Evolutionary conservation across 2,888 invertebrate species (phyloP), one percentile per base, ranked within the genome.

Genomic region (Perithous albicinctus): DNA sequence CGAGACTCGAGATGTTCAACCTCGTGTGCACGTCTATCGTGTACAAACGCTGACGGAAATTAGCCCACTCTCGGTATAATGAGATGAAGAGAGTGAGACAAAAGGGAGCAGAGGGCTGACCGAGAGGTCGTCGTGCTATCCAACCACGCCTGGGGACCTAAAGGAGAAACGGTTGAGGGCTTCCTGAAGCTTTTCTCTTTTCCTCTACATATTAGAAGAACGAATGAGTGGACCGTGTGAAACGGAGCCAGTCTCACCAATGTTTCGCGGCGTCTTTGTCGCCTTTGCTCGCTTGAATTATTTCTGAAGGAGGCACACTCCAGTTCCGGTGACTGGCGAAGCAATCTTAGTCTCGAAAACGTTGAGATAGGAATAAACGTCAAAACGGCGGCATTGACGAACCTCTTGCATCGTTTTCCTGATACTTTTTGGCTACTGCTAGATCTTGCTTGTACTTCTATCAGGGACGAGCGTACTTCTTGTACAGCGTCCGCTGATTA

Each of bases 401-500:
- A 26, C 15, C 18, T 66, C 26, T n/a, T 29, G 64, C 51, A 43
- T 64, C 54, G 38, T 75, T 75, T 80, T 72, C 59, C 12, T 18
- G 12, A 8, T 61, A 38, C 56, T 56, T 29, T 38, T 15, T 56
- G 32, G 26, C 46, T 48, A 48, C 43, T 61, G 70, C 59, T 20
- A n/a, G 83, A 86, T 87, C 77, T 84, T 84, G 83, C 26, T 41
- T 80, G 75, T 74, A 70, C 73, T 83, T 82, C 78, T 84, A 79
- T 70, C 78, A 72, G 82, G 81, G 77, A 76, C 84, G 85, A 78
- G 81, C 78, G 84, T 85, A 86, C 85, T 87, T 59, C n/a, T n/a
- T n/a, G n/a, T 38, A 32, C 41, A 41, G 86, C 87, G 85, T 84
- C 86, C 85, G 84, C 86, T 88, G 85, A 89, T 88, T 88, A 89